phyloP scores from a whole-genome alignment of 2,888 invertebrate genomes.

The Thereva nobilitata region DNA sequence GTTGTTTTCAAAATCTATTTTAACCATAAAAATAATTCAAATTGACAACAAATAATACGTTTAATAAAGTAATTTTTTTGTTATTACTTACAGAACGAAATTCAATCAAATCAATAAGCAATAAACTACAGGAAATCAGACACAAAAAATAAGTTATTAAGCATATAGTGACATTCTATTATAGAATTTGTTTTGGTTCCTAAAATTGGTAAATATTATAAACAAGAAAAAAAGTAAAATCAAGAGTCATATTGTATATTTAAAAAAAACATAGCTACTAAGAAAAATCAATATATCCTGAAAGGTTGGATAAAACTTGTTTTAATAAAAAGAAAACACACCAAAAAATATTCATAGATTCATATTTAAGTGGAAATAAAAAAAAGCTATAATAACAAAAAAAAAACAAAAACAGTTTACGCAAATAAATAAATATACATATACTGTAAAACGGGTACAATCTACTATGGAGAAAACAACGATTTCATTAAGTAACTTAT shows the following conservation, averaged over 20 bases:
- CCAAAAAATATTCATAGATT: conserved; percentile 23
- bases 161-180: conserved; percentile 29
- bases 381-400: too few relatives aligned
- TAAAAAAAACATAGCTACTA: conserved; percentile 14
- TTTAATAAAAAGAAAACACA: conserved; percentile 21
- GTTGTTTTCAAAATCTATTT: too few relatives aligned
- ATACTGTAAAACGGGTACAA: conserved; percentile 27
- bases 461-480: conserved; percentile 24
- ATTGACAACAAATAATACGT: too few relatives aligned
- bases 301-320: conserved; percentile 9
- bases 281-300: conserved; percentile 4
- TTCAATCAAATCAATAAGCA: conserved; percentile 41
- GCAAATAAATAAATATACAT: not conserved
- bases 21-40: too few relatives aligned
- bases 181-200: conserved; percentile 38
- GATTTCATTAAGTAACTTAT: conserved; percentile 28
- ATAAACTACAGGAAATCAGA: conserved; percentile 41
- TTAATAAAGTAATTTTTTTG: conserved; percentile 9
- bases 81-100: conserved; percentile 40
- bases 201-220: conserved; percentile 19
- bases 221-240: conserved; percentile 24
- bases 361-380: too few relatives aligned
- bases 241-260: conserved; percentile 19
- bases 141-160: conserved; percentile 19
- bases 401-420: conserved; percentile 2